Evolutionary conservation across 2,888 invertebrate species (phyloP).

Genomic region (Mimachlamys varia): DNA sequence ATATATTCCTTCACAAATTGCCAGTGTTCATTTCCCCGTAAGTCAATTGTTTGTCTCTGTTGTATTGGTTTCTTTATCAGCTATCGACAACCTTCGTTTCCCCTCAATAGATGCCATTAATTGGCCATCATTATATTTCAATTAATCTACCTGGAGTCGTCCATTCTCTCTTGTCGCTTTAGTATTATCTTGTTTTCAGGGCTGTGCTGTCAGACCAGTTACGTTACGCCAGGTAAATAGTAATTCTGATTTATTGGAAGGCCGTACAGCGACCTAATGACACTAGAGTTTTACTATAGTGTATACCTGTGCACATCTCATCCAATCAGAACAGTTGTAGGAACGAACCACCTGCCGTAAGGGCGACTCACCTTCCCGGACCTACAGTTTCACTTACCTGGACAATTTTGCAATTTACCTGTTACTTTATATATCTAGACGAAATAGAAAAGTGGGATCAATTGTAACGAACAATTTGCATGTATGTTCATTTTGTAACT

Average conservation of each 20-base stretch:
- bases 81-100: neutral
- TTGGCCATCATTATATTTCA: conserved; percentile 31
- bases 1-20: neutral
- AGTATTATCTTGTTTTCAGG: neutral
- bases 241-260: conserved; percentile 27
- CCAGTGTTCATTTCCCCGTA: neutral
- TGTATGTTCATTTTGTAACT: neutral
- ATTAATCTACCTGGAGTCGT: neutral
- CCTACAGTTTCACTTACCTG: neutral
- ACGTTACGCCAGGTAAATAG: conserved; percentile 28
- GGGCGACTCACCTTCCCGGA: neutral
- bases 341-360: neutral
- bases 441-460: neutral
- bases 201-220: conserved; percentile 9
- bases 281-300: neutral
- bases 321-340: conserved; percentile 29
- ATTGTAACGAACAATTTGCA: neutral
- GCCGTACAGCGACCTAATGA: neutral
- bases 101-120: neutral
- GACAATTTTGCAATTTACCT: neutral
- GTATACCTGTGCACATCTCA: neutral
- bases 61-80: neutral
- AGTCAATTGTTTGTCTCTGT: neutral
- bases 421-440: neutral
- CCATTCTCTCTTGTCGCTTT: neutral